Percentiles rank a stretch among this genome's conserved stretches.
phyloP scores from a whole-genome alignment of 2,888 invertebrate species.

The Drosophila fulvimacula region DNA sequence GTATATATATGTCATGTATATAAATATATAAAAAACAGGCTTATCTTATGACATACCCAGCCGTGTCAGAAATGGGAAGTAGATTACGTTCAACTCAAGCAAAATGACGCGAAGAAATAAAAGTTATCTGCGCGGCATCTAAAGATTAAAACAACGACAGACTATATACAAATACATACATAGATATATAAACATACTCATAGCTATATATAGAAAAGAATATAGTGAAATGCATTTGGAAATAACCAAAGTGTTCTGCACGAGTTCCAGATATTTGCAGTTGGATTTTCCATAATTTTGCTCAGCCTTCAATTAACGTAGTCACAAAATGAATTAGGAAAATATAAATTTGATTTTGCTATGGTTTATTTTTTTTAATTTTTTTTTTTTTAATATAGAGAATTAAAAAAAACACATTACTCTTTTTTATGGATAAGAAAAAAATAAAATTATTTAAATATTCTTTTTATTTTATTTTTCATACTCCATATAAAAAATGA shows the following conservation, averaged over 20 bases:
- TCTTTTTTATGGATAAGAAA: too few relatives aligned
- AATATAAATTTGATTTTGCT: neutral
- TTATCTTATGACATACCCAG: neutral
- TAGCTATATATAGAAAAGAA: neutral
- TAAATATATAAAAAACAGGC: neutral
- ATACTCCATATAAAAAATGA: too few relatives aligned
- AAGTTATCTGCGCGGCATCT: neutral
- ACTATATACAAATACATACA: neutral
- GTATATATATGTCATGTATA: neutral
- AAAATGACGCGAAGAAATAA: neutral
- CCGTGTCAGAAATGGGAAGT: constrained; percentile 2
- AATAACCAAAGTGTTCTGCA: neutral
- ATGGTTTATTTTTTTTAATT: neutral
- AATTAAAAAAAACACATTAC: too few relatives aligned
- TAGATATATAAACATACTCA: neutral
- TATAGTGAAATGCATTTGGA: neutral
- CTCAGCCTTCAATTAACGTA: constrained; percentile 8
- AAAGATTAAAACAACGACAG: neutral
- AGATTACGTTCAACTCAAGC: neutral
- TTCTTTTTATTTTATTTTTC: too few relatives aligned
- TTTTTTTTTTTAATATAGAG: neutral
- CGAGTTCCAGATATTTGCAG: neutral
- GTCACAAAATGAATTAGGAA: neutral
- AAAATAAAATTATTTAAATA: too few relatives aligned
- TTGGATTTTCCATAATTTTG: neutral